phyloP scores from a whole-genome alignment of 2,113 vertebrate species.

The Muntiacus muntjak region DNA sequence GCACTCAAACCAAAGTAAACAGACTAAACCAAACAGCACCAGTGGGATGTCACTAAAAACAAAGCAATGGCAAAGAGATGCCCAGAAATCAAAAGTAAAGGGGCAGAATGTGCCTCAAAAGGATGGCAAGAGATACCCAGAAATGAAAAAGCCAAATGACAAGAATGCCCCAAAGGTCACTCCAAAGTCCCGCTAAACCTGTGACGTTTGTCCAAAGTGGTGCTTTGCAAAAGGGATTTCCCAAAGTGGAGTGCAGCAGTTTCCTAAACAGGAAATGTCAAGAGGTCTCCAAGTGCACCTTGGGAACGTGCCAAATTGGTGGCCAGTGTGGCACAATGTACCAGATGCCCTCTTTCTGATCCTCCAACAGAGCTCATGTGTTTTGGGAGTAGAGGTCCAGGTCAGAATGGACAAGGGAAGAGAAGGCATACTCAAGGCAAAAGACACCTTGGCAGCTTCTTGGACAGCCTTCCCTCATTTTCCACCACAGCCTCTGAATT shows the following conservation, averaged over 20 bases:
- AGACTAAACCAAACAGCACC: neutral
- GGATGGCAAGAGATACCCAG: neutral
- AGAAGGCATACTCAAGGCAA: neutral
- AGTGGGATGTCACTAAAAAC: neutral
- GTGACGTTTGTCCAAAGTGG: neutral
- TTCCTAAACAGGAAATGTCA: neutral
- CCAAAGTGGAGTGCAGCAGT: neutral
- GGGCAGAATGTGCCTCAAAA: neutral
- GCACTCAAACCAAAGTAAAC: neutral
- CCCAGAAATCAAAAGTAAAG: neutral
- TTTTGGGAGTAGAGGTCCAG: neutral
- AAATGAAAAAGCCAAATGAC: neutral
- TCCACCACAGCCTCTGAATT: neutral
- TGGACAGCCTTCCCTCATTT: neutral
- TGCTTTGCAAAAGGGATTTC: neutral
- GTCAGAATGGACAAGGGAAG: neutral
- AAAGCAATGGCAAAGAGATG: neutral
- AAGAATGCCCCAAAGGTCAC: neutral
- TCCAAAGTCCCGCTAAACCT: neutral
- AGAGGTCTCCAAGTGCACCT: neutral
- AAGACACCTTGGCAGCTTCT: neutral
- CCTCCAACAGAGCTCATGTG: neutral
- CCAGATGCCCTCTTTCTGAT: neutral
- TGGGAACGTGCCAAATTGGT: neutral
- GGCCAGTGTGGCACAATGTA: neutral